Percentiles rank a stretch among this genome's conserved stretches.
phyloP scores from a whole-genome alignment of 2,113 vertebrate genomes.

The Nestor notabilis region DNA sequence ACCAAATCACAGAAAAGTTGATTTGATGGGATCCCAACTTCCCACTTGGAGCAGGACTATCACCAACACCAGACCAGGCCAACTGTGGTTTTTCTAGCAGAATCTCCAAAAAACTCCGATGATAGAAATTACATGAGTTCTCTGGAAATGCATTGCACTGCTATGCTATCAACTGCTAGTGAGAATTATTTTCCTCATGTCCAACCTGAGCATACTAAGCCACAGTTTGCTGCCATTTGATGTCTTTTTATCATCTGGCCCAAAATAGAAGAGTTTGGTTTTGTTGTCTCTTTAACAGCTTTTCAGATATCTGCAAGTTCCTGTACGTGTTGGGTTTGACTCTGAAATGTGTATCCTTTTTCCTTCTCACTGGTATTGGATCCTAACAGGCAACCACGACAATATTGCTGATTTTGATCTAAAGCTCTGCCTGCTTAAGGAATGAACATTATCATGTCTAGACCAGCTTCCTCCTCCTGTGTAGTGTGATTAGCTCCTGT shows the following conservation, averaged over 20 bases:
- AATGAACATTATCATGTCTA: background rate
- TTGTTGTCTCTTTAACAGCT: background rate
- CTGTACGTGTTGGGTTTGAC: background rate
- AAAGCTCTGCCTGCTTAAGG: background rate
- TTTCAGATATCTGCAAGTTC: background rate
- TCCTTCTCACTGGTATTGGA: background rate
- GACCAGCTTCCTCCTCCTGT: background rate
- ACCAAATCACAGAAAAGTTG: rapidly evolving
- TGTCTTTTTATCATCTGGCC: background rate
- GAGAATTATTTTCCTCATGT: background rate
- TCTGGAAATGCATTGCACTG: background rate
- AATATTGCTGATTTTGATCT: background rate
- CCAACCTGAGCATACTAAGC: background rate
- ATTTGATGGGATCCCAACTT: background rate
- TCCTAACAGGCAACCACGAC: background rate
- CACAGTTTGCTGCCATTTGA: rapidly evolving
- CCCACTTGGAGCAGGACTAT: background rate
- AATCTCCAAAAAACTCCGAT: background rate
- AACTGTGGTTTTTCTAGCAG: background rate
- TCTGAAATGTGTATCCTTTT: rapidly evolving
- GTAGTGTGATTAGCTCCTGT: background rate
- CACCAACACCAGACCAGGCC: background rate
- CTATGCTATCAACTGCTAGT: background rate
- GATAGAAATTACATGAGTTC: background rate
- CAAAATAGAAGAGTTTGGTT: background rate